These are phyloP conservation scores for Syndactyla subalaris DNA, from an alignment of 2,797 vertebrate species.

Conservation along the genomic window DNA sequence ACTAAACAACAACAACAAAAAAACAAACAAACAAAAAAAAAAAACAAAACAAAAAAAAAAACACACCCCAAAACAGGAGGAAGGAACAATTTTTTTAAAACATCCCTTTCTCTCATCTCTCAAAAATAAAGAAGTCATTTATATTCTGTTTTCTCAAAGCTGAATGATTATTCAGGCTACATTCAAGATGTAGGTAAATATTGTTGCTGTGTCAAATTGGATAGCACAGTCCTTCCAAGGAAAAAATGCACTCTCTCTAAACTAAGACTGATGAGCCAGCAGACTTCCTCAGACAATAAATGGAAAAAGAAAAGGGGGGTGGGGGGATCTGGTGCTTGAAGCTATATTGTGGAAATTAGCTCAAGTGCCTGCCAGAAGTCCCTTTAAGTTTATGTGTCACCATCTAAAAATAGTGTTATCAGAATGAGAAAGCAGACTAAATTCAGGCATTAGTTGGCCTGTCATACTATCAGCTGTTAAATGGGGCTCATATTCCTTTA, in stretches of 20 bases:
- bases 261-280: neutral
- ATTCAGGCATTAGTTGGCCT: neutral
- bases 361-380: neutral
- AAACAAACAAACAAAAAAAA: too few species aligned
- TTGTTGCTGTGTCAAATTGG: neutral
- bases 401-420: neutral
- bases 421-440: neutral
- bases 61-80: neutral
- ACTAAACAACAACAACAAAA: neutral
- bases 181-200: neutral
- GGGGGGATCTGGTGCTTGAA: neutral
- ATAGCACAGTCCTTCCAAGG: neutral
- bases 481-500: neutral
- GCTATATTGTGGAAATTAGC: neutral
- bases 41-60: too few species aligned
- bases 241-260: neutral
- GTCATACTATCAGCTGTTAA: neutral
- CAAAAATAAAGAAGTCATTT: neutral
- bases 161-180: neutral
- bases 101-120: neutral
- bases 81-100: neutral
- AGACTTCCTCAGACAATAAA: neutral
- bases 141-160: neutral
- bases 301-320: fast-evolving
- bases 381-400: neutral